Evolutionary conservation across 2,797 vertebrate genomes (phyloP).

Genomic region (Channa striata): DNA sequence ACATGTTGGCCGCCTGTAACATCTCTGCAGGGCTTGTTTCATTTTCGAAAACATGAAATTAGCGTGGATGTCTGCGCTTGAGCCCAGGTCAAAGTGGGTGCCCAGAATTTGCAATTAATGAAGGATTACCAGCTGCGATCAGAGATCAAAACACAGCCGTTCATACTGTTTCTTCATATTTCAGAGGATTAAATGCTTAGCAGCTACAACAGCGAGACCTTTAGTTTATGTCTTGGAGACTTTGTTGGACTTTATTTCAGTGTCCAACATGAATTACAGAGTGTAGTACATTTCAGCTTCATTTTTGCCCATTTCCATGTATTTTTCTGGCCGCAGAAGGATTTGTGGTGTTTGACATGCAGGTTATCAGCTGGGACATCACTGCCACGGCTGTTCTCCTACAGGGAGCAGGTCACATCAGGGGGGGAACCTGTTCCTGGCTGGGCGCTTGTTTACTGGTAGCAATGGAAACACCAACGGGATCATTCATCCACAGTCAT

Average conservation of each 20-base stretch:
- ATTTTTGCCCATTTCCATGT: not conserved
- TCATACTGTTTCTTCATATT: conserved; percentile 71
- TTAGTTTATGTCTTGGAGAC: conserved; percentile 44
- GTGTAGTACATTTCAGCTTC: not conserved
- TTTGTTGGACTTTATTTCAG: conserved; percentile 18
- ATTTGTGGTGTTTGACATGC: conserved; percentile 1
- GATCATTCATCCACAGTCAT: not conserved
- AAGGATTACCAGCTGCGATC: conserved; percentile 64
- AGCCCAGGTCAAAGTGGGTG: conserved; percentile 55
- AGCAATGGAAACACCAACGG: not conserved
- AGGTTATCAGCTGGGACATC: too few species aligned
- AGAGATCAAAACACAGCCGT: conserved; percentile 68
- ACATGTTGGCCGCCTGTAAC: conserved; percentile 5
- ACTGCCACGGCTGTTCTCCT: not conserved
- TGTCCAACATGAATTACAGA: conserved; percentile 18
- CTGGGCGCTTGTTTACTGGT: not conserved
- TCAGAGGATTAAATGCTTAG: conserved; percentile 71
- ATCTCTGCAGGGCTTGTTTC: conserved; percentile 8
- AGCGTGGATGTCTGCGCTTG: conserved; percentile 33
- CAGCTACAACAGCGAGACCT: conserved; percentile 36
- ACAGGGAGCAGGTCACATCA: not conserved
- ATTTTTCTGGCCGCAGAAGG: not conserved
- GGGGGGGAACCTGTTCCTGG: not conserved
- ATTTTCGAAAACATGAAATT: conserved; percentile 32
- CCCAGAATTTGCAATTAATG: conserved; percentile 75